phyloP scores from a whole-genome alignment of 2,113 vertebrate genomes.

The Pipra filicauda region DNA sequence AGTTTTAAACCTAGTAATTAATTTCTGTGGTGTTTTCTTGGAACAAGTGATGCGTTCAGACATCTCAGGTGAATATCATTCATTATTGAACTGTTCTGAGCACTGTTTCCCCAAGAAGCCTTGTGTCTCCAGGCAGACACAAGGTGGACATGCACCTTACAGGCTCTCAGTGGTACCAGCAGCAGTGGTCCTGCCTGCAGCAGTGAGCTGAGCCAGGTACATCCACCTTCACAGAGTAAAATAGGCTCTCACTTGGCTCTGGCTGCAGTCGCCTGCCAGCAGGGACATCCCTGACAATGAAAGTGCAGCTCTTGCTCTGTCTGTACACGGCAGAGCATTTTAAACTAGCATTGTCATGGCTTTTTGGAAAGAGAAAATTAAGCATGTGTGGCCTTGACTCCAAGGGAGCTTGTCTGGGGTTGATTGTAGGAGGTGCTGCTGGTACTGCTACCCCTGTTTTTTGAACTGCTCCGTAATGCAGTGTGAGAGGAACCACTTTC shows the following conservation, averaged over 20 bases:
- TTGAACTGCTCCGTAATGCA: no score
- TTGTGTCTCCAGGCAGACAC: background rate
- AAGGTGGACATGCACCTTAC: background rate
- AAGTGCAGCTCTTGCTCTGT: background rate
- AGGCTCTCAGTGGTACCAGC: background rate
- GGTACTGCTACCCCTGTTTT: no score
- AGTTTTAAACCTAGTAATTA: background rate
- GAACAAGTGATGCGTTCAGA: background rate
- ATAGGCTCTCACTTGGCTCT: background rate
- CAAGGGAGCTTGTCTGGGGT: no score
- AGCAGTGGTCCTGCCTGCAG: background rate
- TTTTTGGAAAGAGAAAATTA: background rate
- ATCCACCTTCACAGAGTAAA: fast-evolving
- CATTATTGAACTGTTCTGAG: background rate
- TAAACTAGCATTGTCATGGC: no score
- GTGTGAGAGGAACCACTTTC: no score
- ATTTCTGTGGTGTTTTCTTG: background rate
- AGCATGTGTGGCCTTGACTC: no score
- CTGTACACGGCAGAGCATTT: background rate
- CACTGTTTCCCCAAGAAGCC: background rate
- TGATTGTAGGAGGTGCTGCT: no score
- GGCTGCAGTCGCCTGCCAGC: background rate
- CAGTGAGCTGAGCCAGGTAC: background rate
- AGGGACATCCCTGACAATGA: fast-evolving
- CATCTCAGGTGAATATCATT: background rate